Evolutionary conservation across 1,140 invertebrate genomes (phyloP), one percentile per base, ranked within the genome.

Genomic region (Neuroterus valhalla): DNA sequence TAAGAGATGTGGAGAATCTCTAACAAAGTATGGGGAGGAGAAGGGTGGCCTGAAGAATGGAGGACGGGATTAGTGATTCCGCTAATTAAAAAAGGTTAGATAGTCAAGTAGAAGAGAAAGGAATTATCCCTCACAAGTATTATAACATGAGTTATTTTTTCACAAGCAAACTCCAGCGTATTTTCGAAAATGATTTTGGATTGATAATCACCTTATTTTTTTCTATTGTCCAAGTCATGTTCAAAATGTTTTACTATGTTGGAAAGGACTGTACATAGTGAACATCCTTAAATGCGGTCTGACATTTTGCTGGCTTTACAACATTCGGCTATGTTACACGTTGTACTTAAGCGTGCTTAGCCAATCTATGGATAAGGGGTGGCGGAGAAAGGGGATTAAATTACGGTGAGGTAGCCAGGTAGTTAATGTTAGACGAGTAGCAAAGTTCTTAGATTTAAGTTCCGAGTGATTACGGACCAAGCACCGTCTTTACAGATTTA

Each of bases 371-470:
- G 50, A 52, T 21, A 23, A 52, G 19, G n/a, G 19, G 50, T 26
- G 31, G 14, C 46, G 46, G 17, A n/a, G 46, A 17, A 17, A 8
- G 17, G 17, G 48, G 17, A 50, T 50, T 3, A 62, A 62, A 62
- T 62, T 62, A 31, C 55, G 14, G 26, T 23, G 14, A 62, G 31
- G 55, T 62, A 17, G 26, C 55, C 55, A 31, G 12, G 55, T 50
- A 50, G 17, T 62, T 62, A 31, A 14, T 31, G 55, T n/a, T 38
- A 55, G 23, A 55, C 21, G 52, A 55, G 52, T 26, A 55, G 21
- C 21, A 62, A 62, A 62, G 21, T 62, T 62, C 26, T 62, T 62
- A 62, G 55, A 62, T 62, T 62, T 62, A 5, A 62, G 55, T 62
- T 62, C 15, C 55, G 26, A 62, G 26, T 62, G 23, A 62, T 62